phyloP scores from a whole-genome alignment of 2,888 invertebrate species.

The Actias luna region DNA sequence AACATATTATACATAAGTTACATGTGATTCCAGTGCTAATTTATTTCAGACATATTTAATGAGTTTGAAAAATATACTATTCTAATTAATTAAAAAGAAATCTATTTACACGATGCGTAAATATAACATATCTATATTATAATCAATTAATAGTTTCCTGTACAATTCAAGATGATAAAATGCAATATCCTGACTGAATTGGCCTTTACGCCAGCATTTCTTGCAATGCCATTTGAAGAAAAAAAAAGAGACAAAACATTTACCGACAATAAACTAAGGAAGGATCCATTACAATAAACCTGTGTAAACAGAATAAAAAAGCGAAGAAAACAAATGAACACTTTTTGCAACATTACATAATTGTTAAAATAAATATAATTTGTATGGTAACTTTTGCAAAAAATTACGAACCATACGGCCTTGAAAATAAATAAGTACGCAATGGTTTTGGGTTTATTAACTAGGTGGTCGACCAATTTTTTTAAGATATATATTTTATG shows the following conservation, averaged over 20 bases:
- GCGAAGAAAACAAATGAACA: slow-evolving; percentile 45
- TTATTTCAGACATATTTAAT: too few relatives aligned
- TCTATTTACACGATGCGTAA: too few relatives aligned
- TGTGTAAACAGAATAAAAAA: slow-evolving; percentile 57
- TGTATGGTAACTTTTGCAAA: slow-evolving; percentile 45
- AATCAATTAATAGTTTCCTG: too few relatives aligned
- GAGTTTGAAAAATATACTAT: too few relatives aligned
- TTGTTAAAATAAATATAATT: slow-evolving; percentile 49
- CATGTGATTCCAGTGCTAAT: too few relatives aligned
- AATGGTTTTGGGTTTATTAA: slow-evolving; percentile 36
- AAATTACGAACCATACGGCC: slow-evolving; percentile 45
- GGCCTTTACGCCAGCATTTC: background rate
- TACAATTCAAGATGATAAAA: too few relatives aligned
- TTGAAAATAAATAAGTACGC: slow-evolving; percentile 37
- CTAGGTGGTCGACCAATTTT: slow-evolving; percentile 45
- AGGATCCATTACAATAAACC: slow-evolving; percentile 23
- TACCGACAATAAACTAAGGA: slow-evolving; percentile 24
- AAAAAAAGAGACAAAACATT: slow-evolving; percentile 12
- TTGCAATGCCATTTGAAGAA: background rate
- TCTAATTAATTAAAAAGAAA: too few relatives aligned
- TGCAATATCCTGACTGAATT: background rate
- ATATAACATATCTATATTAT: too few relatives aligned
- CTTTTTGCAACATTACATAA: slow-evolving; percentile 60
- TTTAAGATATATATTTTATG: slow-evolving; percentile 39
- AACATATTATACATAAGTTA: too few relatives aligned